A percentile compares a stretch with the other conserved stretches of the same genome.
These are phyloP conservation scores for Capitulum mitella DNA, from an alignment of 2,888 invertebrate species.

Conservation along the genomic window DNA sequence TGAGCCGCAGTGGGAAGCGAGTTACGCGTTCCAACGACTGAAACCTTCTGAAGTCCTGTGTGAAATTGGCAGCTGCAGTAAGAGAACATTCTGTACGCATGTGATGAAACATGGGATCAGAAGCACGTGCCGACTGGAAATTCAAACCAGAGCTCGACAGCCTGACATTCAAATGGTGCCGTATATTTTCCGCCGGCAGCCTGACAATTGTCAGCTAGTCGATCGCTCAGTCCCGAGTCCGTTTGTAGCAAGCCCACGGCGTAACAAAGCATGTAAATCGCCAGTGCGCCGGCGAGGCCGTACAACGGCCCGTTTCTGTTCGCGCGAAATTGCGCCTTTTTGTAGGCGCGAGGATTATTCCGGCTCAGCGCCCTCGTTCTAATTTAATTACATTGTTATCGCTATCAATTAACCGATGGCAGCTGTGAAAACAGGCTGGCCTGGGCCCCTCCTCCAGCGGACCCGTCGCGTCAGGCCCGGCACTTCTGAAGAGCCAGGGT, in stretches of 20 bases:
- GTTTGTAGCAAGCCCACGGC: not conserved
- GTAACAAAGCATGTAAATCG: not conserved
- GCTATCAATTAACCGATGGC: conserved; percentile 5
- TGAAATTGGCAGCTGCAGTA: too few species aligned
- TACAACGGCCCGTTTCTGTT: not conserved
- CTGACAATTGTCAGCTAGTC: not conserved
- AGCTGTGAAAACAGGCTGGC: conserved; percentile 6
- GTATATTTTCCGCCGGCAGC: not conserved
- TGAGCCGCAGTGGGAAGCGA: too few species aligned
- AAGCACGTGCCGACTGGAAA: too few species aligned
- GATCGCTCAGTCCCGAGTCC: not conserved
- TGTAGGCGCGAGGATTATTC: not conserved
- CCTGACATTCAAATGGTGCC: too few species aligned
- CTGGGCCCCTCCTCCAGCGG: not conserved
- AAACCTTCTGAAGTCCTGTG: too few species aligned
- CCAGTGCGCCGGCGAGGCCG: not conserved
- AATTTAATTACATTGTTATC: conserved; percentile 24
- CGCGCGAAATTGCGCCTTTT: conserved; percentile 10
- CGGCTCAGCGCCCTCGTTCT: conserved; percentile 4
- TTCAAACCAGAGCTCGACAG: too few species aligned
- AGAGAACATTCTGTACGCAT: too few species aligned
- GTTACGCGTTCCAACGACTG: too few species aligned
- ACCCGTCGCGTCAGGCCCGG: too few species aligned
- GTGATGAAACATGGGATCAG: too few species aligned
- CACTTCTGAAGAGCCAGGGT: too few species aligned